Evolutionary conservation across 2,113 vertebrate species (phyloP).

Genomic region (Manacus vitellinus): DNA sequence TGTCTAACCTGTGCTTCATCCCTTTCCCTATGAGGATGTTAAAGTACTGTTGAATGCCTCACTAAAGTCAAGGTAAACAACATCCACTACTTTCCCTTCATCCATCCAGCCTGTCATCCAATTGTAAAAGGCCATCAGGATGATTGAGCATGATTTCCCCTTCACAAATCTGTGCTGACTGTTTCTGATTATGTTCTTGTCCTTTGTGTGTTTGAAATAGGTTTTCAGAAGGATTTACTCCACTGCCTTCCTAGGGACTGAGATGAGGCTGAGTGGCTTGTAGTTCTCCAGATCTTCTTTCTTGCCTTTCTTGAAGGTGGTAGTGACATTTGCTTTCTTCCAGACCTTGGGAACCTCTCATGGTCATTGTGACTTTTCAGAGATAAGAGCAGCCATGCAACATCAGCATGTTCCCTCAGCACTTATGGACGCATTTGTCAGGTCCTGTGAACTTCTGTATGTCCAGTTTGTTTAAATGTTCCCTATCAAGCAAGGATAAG

Average conservation of each 20-base stretch:
- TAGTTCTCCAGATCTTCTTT: not conserved
- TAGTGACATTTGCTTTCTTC: not conserved
- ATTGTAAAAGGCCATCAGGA: not conserved
- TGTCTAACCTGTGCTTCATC: not conserved
- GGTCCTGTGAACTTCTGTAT: not conserved
- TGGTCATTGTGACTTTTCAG: not conserved
- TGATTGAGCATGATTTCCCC: not conserved
- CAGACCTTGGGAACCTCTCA: not conserved
- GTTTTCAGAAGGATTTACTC: not conserved
- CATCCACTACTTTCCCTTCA: not conserved
- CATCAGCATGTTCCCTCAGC: not conserved
- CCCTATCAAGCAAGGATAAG: not conserved
- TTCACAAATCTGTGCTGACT: not conserved
- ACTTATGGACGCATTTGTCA: not conserved
- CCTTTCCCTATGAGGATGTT: not conserved
- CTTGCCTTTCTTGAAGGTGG: not conserved
- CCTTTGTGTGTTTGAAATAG: not conserved
- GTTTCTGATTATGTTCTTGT: not conserved
- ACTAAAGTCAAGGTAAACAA: not conserved
- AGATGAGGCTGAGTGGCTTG: not conserved
- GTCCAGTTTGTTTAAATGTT: not conserved
- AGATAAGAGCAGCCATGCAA: not conserved
- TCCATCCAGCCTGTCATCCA: not conserved
- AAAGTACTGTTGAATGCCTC: not conserved
- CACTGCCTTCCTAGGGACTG: not conserved